phyloP scores from a whole-genome alignment of 2,113 vertebrate genomes.

The Camelus dromedarius region DNA sequence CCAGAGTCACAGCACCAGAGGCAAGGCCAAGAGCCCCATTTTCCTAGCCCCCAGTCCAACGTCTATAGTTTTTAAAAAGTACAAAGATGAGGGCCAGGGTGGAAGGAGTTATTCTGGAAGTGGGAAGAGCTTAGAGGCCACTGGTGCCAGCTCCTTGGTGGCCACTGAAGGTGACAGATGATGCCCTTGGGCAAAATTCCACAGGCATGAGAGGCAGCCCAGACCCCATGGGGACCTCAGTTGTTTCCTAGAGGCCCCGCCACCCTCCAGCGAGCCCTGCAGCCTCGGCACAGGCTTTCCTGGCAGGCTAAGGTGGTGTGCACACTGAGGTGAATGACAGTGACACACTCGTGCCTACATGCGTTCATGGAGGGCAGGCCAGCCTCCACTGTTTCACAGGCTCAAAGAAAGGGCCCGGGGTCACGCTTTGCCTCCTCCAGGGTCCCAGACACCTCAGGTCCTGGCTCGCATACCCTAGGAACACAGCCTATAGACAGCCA shows the following conservation, averaged over 20 bases:
- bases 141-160: background rate
- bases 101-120: background rate
- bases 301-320: background rate
- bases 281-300: background rate
- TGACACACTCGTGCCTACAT: background rate
- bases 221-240: rapidly evolving
- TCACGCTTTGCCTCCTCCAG: background rate
- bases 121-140: background rate
- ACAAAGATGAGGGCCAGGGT: background rate
- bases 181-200: background rate
- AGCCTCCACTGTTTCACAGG: background rate
- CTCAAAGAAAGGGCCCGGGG: background rate
- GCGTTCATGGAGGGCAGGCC: background rate
- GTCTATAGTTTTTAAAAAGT: background rate
- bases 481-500: background rate
- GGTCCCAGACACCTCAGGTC: background rate
- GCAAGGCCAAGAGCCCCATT: background rate
- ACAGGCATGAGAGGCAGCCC: background rate
- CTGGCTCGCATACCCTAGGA: background rate
- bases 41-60: background rate
- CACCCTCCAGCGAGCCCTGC: background rate
- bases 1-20: background rate
- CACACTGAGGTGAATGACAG: background rate
- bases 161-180: background rate
- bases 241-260: background rate